A percentile compares a stretch with the other conserved stretches of the same genome.
Conservation (phyloP, 2,888 invertebrate species). For the Limulus polyphemus region DNA sequence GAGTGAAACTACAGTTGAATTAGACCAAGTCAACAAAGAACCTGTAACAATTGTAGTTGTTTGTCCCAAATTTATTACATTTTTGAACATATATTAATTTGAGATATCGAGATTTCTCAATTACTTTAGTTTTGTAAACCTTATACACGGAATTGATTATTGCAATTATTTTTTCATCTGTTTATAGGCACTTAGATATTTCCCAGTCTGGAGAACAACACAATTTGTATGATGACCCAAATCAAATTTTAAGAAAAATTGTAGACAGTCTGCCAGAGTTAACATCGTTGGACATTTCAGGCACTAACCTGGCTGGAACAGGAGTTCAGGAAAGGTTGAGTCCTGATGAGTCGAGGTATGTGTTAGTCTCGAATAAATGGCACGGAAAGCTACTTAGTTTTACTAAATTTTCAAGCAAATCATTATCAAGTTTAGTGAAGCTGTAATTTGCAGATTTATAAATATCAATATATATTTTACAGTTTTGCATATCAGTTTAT, state of each 20-base stretch:
- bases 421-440: too few species aligned
- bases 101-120: not conserved
- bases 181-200: slow-evolving; percentile 63
- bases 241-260: slow-evolving; percentile 54
- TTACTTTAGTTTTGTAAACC: not conserved
- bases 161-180: not conserved
- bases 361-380: too few species aligned
- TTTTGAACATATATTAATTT: too few species aligned
- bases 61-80: too few species aligned
- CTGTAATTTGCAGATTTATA: too few species aligned
- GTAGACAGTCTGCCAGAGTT: slow-evolving; percentile 60
- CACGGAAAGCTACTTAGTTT: too few species aligned
- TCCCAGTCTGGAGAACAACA: slow-evolving; percentile 43
- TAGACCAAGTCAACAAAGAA: too few species aligned
- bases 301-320: slow-evolving; percentile 83
- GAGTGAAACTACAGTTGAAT: too few species aligned
- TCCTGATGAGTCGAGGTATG: slow-evolving; percentile 1
- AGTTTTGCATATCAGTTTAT: too few species aligned
- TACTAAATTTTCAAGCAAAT: too few species aligned
- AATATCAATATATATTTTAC: too few species aligned
- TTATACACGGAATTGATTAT: not conserved
- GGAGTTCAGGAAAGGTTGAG: slow-evolving; percentile 39
- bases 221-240: slow-evolving; percentile 56
- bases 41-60: too few species aligned
- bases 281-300: slow-evolving; percentile 80